Conservation (phyloP, 53 echinoderm and acorn worm genomes). For the Echinarachnius parma region DNA sequence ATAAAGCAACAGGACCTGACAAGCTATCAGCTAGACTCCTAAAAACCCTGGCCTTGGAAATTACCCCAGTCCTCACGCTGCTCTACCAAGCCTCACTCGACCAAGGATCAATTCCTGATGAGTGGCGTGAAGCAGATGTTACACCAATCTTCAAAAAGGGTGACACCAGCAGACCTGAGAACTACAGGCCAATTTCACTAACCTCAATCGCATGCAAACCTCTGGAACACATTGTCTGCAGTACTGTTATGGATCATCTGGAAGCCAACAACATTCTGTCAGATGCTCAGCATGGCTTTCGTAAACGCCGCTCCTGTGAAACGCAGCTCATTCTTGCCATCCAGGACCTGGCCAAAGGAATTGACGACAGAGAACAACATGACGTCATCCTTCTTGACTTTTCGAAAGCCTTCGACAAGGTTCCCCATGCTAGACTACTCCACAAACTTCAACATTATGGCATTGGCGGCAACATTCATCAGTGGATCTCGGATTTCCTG, state of each 20-base stretch:
- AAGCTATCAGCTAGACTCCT: constrained; percentile 29
- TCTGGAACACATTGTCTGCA: constrained; percentile 25
- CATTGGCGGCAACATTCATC: too few species aligned
- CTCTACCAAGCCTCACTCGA: constrained; percentile 28
- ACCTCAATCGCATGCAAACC: constrained; percentile 27
- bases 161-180: constrained; percentile 11
- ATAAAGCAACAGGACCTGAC: constrained; percentile 32
- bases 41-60: constrained; percentile 16
- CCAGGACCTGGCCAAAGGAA: too few species aligned
- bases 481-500: too few species aligned
- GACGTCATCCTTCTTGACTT: too few species aligned
- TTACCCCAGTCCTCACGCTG: constrained; percentile 15
- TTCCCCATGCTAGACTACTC: too few species aligned
- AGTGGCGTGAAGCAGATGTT: constrained; percentile 30
- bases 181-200: constrained; percentile 38
- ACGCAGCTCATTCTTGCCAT: too few species aligned
- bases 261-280: constrained; percentile 7
- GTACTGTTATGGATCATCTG: constrained; percentile 11
- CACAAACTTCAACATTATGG: too few species aligned
- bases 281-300: constrained; percentile 9
- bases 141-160: constrained; percentile 48
- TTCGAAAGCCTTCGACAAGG: too few species aligned
- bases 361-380: too few species aligned
- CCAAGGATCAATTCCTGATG: constrained; percentile 13
- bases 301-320: too few species aligned